Percentiles rank a stretch among this genome's conserved stretches.
phyloP scores from a whole-genome alignment of 2,113 vertebrate species.

The Mastomys natalensis region DNA sequence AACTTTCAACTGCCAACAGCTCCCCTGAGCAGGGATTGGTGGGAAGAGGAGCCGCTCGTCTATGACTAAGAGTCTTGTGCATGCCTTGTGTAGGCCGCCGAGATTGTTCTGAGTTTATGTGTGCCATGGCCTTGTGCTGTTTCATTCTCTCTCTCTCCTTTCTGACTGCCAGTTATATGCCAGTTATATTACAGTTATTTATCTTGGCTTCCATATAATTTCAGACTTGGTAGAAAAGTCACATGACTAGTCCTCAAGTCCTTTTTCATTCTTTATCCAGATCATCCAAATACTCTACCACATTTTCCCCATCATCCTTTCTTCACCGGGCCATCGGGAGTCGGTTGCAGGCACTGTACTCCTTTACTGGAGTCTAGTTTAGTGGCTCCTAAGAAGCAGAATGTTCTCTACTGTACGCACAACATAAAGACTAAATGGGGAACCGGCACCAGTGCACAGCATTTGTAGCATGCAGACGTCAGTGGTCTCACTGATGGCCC shows the following conservation, averaged over 20 bases:
- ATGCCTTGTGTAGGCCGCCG: not conserved
- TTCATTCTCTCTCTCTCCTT: slow-evolving; percentile 32
- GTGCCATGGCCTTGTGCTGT: not conserved
- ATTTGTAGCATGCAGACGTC: not conserved
- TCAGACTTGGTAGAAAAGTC: slow-evolving; percentile 42
- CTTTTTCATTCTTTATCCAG: not conserved
- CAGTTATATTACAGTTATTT: slow-evolving; percentile 26
- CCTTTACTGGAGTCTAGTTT: not conserved
- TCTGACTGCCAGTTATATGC: not conserved
- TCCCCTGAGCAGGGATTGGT: not conserved
- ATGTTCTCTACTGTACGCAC: not conserved
- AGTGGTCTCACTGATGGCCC: not conserved
- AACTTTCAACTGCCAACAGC: not conserved
- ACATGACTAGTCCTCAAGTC: not conserved
- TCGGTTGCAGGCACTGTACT: not conserved
- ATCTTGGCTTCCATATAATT: slow-evolving; percentile 44
- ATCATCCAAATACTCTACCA: not conserved
- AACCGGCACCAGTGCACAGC: not conserved
- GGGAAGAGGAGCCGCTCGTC: too few relatives aligned
- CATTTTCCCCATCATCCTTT: not conserved
- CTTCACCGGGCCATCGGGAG: not conserved
- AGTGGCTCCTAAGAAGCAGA: not conserved
- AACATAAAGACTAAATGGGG: not conserved
- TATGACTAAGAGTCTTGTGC: not conserved
- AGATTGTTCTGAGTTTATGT: not conserved